Conservation (phyloP, 2,113 vertebrate species). For the Seriola aureovittata region DNA sequence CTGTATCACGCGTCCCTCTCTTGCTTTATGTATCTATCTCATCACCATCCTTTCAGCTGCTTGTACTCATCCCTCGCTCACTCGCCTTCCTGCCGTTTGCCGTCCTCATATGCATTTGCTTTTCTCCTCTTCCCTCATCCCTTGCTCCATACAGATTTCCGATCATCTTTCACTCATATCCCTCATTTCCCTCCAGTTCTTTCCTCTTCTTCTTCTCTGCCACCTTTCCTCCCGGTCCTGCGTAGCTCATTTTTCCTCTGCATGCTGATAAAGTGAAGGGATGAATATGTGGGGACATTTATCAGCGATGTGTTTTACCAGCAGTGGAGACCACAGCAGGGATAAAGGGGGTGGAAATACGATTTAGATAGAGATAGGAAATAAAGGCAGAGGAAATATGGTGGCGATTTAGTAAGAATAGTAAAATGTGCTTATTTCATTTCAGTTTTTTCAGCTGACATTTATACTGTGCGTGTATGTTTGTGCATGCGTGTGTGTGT, state of each 20-base stretch:
- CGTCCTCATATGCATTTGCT: constrained; percentile 45
- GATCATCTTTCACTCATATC: constrained; percentile 39
- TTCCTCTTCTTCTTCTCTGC: constrained; percentile 4
- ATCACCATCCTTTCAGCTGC: constrained; percentile 46
- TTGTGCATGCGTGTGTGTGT: background rate
- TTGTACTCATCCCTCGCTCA: constrained; percentile 24
- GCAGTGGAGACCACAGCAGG: constrained; percentile 49
- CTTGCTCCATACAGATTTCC: constrained; percentile 15
- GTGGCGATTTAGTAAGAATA: constrained; percentile 12
- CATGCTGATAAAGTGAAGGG: constrained; percentile 63
- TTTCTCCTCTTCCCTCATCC: constrained; percentile 24
- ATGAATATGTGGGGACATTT: constrained; percentile 69
- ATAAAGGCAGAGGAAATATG: constrained; percentile 40
- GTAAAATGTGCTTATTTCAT: constrained; percentile 45
- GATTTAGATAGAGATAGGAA: constrained; percentile 55
- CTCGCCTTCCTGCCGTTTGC: constrained; percentile 5
- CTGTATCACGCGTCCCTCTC: constrained; percentile 41
- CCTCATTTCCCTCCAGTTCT: constrained; percentile 39
- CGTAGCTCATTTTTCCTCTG: constrained; percentile 50
- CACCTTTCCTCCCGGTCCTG: constrained; percentile 7
- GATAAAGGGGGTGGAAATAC: constrained; percentile 48
- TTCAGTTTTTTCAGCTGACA: constrained; percentile 21
- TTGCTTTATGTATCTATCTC: constrained; percentile 55
- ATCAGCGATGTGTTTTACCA: constrained; percentile 65
- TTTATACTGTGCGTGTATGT: background rate